phyloP scores from a whole-genome alignment of 1,140 invertebrate genomes.

The Phymorhynchus buccinoides region DNA sequence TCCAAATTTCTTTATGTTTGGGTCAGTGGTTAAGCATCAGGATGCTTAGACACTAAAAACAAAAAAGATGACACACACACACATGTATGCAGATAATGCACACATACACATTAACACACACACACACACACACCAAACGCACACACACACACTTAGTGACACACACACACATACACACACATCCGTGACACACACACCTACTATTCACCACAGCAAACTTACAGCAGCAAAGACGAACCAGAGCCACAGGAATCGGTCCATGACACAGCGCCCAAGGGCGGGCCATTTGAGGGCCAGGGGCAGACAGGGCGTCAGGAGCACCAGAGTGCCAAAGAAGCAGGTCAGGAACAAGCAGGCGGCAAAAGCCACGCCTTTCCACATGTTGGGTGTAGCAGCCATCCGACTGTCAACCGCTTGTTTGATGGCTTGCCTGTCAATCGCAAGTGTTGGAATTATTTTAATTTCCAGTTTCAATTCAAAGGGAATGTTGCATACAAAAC shows the following conservation, averaged over 20 bases:
- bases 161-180: neutral
- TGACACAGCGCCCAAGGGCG: conserved; percentile 28
- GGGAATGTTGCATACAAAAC: neutral
- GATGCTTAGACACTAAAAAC: no score
- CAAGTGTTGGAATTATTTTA: neutral
- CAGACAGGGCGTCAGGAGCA: conserved; percentile 46
- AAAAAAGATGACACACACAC: no score
- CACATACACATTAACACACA: no score
- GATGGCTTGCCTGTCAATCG: neutral
- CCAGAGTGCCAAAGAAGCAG: conserved; percentile 47
- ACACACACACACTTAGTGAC: neutral
- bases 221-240: conserved; percentile 52
- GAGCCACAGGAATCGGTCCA: conserved; percentile 46
- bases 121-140: no score
- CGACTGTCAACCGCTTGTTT: neutral
- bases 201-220: conserved; percentile 18
- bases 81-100: no score
- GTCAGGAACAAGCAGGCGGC: conserved; percentile 36
- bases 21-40: no score
- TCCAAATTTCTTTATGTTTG: no score
- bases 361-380: conserved; percentile 38
- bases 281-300: conserved; percentile 41
- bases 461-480: neutral
- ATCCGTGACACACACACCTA: neutral
- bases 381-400: neutral